Conservation (phyloP, 2,888 invertebrate genomes). For the Ophion obscuratus region DNA sequence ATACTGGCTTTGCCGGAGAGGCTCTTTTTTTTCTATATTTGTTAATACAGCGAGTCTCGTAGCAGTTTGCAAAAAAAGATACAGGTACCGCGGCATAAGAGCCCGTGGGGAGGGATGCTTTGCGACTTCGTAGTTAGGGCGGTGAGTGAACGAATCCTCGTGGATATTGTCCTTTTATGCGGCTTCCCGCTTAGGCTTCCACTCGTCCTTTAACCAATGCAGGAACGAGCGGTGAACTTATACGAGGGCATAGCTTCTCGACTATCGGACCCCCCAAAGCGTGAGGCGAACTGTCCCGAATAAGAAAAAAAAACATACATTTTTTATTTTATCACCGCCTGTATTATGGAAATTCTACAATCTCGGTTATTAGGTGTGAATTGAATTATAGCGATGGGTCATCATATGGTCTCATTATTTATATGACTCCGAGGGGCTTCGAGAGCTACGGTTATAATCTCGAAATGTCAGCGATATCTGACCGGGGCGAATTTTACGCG, state of each 20-base stretch:
- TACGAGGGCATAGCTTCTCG: slow-evolving; percentile 41
- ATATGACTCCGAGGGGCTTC: slow-evolving; percentile 59
- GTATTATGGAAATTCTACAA: slow-evolving; percentile 75
- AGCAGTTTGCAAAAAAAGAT: neutral
- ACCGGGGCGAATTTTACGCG: slow-evolving; percentile 45
- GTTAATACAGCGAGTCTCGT: neutral
- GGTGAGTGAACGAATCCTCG: slow-evolving; percentile 50
- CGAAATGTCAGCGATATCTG: slow-evolving; percentile 28
- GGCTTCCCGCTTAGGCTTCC: slow-evolving; percentile 8
- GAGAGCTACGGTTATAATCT: slow-evolving; percentile 54
- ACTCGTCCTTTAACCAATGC: slow-evolving; percentile 51
- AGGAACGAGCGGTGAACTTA: slow-evolving; percentile 47
- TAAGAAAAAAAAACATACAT: slow-evolving; percentile 68
- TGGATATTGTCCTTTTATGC: slow-evolving; percentile 27
- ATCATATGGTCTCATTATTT: slow-evolving; percentile 74
- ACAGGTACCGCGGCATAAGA: neutral
- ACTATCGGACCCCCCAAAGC: slow-evolving; percentile 75
- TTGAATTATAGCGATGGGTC: slow-evolving; percentile 79
- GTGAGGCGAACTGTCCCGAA: slow-evolving; percentile 73
- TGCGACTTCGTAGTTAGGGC: slow-evolving; percentile 35
- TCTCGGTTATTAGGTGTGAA: slow-evolving; percentile 81
- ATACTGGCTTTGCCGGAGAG: neutral
- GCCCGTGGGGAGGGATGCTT: slow-evolving; percentile 24
- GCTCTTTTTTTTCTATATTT: neutral
- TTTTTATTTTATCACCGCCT: slow-evolving; percentile 78